Evolutionary conservation across 2,797 vertebrate species (phyloP), one percentile per base, ranked within the genome.

Genomic region (Tolypeutes matacus): DNA sequence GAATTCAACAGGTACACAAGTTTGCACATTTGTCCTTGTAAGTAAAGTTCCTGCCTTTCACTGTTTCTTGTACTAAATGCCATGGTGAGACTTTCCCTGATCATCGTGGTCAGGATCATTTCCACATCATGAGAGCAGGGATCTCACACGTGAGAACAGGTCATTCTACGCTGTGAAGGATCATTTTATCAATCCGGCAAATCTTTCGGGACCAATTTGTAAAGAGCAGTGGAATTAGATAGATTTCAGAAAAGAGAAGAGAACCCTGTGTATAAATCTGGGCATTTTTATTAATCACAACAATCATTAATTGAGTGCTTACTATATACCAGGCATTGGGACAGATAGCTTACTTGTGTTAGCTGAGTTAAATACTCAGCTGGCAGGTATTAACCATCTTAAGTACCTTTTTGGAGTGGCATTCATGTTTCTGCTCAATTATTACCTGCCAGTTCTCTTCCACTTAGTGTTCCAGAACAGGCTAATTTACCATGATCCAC

Each of bases 251-350:
- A 46, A 73, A 85, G 64, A 58, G 72, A 78, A 34, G n/a, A 21
- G 12, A 76, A 70, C 42, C 4, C 17, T 20, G 34, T 49, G 0
- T 25, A 72, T n/a, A 88, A 84, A 69, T 0, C 18, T 73, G 34
- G 13, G 11, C 2, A 67, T 62, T 92, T 64, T 51, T 23, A 31
- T 58, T 36, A 62, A 77, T 90, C 82, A 58, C 80, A 96, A 84
- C 64, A 46, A 82, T 36, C 72, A 82, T 95, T 94, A 93, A 94
- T 21, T 96, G 93, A 96, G 96, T 60, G 81, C 88, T 86, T 95
- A 83, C 91, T 97, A 89, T 83, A 49, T 89, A 70, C 82, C n/a
- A 49, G 64, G 9, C n/a, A 39, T 56, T 65, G 39, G 88, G 91
- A 72, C 64, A 77, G 86, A 77, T 81, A 70, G 67, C 36, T 78